Evolutionary conservation across 1,140 invertebrate genomes (phyloP).

Genomic region (Gonatopus flavifemur): DNA sequence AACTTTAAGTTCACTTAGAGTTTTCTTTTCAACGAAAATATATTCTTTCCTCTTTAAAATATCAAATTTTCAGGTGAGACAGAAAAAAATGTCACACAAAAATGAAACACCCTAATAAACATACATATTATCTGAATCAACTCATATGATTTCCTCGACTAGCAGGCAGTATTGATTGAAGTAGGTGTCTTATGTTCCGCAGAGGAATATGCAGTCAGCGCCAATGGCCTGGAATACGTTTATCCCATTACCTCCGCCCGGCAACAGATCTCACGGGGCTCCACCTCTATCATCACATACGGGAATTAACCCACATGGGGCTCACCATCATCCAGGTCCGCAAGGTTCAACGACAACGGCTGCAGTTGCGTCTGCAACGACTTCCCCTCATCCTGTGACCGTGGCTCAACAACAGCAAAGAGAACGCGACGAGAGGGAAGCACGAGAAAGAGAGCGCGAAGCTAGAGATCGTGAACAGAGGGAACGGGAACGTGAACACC

Average conservation of each 20-base stretch:
- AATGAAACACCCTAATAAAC: too few species aligned
- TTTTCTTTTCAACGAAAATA: too few species aligned
- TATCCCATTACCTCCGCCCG: constrained; percentile 45
- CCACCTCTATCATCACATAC: constrained; percentile 29
- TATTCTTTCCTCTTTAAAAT: too few species aligned
- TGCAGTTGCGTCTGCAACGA: too few species aligned
- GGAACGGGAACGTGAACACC: constrained; percentile 39
- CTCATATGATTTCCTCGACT: too few species aligned
- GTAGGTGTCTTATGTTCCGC: constrained; percentile 53
- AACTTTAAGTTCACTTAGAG: too few species aligned
- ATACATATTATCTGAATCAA: too few species aligned
- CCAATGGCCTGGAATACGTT: constrained; percentile 53
- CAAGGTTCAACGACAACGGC: constrained; percentile 31
- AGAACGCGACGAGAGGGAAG: constrained; percentile 29
- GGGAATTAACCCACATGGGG: constrained; percentile 32
- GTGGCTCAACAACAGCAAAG: constrained; percentile 43
- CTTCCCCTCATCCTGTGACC: constrained; percentile 44
- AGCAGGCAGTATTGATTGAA: constrained; percentile 57
- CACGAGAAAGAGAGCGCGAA: constrained; percentile 51
- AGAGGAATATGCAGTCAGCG: constrained; percentile 53
- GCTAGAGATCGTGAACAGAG: constrained; percentile 36
- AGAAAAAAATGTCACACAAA: too few species aligned
- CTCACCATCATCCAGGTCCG: constrained; percentile 41
- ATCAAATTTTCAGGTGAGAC: too few species aligned
- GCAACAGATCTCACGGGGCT: constrained; percentile 39